phyloP scores from a whole-genome alignment of 2,113 vertebrate genomes.

The Anarrhichthys ocellatus region DNA sequence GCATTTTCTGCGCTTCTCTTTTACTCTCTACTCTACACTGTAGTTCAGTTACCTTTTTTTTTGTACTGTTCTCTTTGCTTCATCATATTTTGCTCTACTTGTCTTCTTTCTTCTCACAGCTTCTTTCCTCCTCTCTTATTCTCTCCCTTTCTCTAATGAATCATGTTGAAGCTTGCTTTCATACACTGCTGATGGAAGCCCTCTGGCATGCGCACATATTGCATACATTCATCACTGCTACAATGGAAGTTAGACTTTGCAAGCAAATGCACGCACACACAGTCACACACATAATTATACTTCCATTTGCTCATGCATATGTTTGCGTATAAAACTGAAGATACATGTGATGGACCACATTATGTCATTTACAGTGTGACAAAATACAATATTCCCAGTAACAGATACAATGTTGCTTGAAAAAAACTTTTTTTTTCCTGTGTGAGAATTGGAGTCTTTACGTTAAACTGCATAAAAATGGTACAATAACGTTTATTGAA shows the following conservation, averaged over 20 bases:
- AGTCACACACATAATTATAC: slow-evolving; percentile 31
- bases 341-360: neutral
- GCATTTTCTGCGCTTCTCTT: neutral
- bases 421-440: neutral
- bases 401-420: neutral
- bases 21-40: neutral
- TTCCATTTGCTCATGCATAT: slow-evolving; percentile 38
- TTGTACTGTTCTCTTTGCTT: slow-evolving; percentile 8
- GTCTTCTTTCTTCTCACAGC: slow-evolving; percentile 9
- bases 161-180: slow-evolving; percentile 78
- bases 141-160: slow-evolving; percentile 73
- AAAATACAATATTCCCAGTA: neutral
- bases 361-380: slow-evolving; percentile 1
- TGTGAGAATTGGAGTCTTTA: neutral
- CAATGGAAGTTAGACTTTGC: slow-evolving; percentile 66
- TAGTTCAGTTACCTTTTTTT: neutral
- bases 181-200: slow-evolving; percentile 80
- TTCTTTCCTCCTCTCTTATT: slow-evolving; percentile 11
- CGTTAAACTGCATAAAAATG: neutral
- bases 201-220: slow-evolving; percentile 83
- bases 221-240: slow-evolving; percentile 83
- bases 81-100: slow-evolving; percentile 19
- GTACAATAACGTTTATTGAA: neutral
- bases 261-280: slow-evolving; percentile 50
- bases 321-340: slow-evolving; percentile 25